phyloP scores from a whole-genome alignment of 2,797 vertebrate species.

The Cirrhinus molitorella region DNA sequence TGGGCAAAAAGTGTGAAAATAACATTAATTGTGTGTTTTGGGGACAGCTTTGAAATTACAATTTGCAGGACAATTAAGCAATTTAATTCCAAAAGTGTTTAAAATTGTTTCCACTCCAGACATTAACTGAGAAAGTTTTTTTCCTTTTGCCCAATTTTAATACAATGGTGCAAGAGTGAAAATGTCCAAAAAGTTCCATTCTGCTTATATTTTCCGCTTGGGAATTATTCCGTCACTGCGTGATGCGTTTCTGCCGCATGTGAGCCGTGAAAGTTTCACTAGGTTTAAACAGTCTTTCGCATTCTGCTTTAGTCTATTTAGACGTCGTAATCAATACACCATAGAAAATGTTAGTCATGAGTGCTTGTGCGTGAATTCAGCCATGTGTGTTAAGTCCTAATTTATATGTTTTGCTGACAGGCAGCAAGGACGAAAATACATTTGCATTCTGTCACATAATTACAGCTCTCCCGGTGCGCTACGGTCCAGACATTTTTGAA shows the following conservation, averaged over 20 bases:
- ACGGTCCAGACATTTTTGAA: constrained; percentile 17
- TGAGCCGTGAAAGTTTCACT: neutral
- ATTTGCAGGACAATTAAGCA: neutral
- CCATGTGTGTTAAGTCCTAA: neutral
- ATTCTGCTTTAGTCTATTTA: neutral
- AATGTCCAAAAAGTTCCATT: neutral
- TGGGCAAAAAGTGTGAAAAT: neutral
- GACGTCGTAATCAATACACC: neutral
- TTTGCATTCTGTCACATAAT: constrained; percentile 47
- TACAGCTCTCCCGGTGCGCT: neutral
- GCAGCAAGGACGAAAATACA: neutral
- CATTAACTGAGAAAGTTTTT: neutral
- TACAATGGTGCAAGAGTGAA: neutral
- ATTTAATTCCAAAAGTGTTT: neutral
- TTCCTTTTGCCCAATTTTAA: neutral
- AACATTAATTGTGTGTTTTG: neutral
- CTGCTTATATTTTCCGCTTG: neutral
- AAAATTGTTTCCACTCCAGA: neutral
- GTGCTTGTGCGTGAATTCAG: neutral
- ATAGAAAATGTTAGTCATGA: neutral
- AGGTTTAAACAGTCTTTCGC: neutral
- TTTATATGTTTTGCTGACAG: constrained; percentile 17
- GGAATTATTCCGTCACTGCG: neutral
- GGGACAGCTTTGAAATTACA: neutral
- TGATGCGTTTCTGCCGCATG: neutral